Percentiles rank a stretch among this genome's conserved stretches.
phyloP scores from a whole-genome alignment of 1,140 invertebrate genomes.

The Sipha flava region DNA sequence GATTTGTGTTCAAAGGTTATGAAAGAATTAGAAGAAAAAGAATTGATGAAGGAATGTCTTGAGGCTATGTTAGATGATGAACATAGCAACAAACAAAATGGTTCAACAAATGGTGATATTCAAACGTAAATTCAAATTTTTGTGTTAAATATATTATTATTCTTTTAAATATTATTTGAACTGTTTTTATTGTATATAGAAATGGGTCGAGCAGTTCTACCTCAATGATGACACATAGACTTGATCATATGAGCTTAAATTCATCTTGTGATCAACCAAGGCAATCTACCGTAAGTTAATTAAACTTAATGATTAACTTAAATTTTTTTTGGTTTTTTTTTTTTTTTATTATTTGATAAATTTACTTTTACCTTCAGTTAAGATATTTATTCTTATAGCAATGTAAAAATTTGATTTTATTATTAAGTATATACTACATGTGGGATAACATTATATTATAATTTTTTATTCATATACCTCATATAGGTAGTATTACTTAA shows the following conservation, averaged over 20 bases:
- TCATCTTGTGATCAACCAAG: conserved; percentile 19
- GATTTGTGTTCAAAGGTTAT: conserved; percentile 54
- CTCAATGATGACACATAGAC: conserved; percentile 7
- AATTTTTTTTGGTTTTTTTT: neutral
- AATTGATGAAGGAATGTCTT: conserved; percentile 74
- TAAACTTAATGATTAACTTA: too few species aligned
- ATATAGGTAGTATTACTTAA: too few species aligned
- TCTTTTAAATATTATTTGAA: neutral
- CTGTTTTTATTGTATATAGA: neutral
- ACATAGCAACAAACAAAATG: conserved; percentile 34
- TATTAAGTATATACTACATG: too few species aligned
- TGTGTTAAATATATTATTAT: neutral
- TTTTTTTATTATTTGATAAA: neutral
- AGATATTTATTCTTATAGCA: neutral
- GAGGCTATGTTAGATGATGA: conserved; percentile 72
- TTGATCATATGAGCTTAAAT: conserved; percentile 16
- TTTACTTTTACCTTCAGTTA: neutral
- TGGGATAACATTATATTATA: too few species aligned
- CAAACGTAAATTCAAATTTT: conserved; percentile 9
- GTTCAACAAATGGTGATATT: neutral
- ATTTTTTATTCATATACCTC: too few species aligned
- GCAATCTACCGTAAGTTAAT: conserved; percentile 27
- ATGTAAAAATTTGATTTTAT: too few species aligned
- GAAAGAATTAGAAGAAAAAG: conserved; percentile 76
- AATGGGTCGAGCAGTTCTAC: conserved; percentile 18